Evolutionary conservation across 2,797 vertebrate species (phyloP).

Genomic region (Helicolenus hilgendorfi): DNA sequence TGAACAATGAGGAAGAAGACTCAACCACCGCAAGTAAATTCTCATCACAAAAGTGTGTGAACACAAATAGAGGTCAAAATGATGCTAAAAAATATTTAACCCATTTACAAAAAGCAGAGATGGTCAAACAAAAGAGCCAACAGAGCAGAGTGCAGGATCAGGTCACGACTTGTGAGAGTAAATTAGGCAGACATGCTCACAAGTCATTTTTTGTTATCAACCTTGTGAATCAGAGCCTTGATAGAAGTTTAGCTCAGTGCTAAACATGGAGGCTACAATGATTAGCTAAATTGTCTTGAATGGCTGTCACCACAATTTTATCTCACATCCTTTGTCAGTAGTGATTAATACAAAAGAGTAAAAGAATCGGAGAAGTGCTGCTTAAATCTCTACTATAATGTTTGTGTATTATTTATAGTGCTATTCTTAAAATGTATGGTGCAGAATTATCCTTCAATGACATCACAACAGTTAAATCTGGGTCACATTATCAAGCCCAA

Average conservation of each 20-base stretch:
- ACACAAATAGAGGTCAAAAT: neutral
- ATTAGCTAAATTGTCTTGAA: neutral
- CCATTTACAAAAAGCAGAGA: neutral
- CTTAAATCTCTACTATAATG: neutral
- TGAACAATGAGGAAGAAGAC: slow-evolving; percentile 70
- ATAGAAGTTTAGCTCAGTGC: neutral
- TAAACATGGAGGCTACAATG: neutral
- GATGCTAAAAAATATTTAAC: neutral
- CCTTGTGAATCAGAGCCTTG: too few species aligned
- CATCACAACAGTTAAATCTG: neutral
- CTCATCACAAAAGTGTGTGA: neutral
- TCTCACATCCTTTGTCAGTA: neutral
- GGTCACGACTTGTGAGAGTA: neutral
- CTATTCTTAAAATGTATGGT: neutral
- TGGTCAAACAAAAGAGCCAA: neutral
- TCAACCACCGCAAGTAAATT: slow-evolving; percentile 26
- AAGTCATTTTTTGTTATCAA: neutral
- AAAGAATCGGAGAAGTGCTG: neutral
- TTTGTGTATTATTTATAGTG: neutral
- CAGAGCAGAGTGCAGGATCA: neutral
- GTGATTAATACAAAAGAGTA: neutral
- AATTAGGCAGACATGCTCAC: neutral
- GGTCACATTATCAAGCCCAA: neutral
- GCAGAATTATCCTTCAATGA: neutral
- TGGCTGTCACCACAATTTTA: neutral